Conservation (phyloP, 2,113 vertebrate species). For the Paratilapia polleni region DNA sequence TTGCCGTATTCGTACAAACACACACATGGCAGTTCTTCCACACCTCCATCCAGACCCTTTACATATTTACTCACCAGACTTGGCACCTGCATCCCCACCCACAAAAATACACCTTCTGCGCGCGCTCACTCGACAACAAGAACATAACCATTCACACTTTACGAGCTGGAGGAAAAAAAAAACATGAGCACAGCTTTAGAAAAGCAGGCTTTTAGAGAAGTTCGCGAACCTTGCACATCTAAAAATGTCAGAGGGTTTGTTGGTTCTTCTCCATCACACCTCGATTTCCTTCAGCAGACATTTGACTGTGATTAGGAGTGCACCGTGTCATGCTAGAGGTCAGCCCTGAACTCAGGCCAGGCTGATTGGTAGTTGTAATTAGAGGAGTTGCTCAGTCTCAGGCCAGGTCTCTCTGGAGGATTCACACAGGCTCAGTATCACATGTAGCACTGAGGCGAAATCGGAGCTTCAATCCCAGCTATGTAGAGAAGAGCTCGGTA, state of each 20-base stretch:
- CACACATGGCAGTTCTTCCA: constrained; percentile 49
- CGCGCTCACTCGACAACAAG: constrained; percentile 49
- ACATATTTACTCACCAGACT: constrained; percentile 72
- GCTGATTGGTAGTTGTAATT: constrained; percentile 78
- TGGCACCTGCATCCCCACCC: constrained; percentile 65
- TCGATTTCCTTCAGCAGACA: constrained; percentile 62
- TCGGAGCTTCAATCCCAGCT: constrained; percentile 49
- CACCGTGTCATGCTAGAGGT: constrained; percentile 54
- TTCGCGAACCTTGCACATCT: constrained; percentile 68
- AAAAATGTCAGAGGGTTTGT: constrained; percentile 67
- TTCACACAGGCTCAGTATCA: constrained; percentile 64
- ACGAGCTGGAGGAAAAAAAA: constrained; percentile 40
- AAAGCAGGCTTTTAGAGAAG: constrained; percentile 46
- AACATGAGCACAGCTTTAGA: constrained; percentile 20
- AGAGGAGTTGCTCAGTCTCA: constrained; percentile 71
- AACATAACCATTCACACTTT: constrained; percentile 72
- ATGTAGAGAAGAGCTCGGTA: constrained; percentile 37
- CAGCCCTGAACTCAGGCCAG: constrained; percentile 56
- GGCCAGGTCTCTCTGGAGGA: constrained; percentile 58
- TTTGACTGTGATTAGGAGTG: constrained; percentile 68
- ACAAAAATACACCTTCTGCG: constrained; percentile 62
- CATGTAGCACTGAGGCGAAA: constrained; percentile 55
- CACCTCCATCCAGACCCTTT: constrained; percentile 70
- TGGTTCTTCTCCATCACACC: constrained; percentile 73
- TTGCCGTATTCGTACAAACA: constrained; percentile 24